phyloP scores from a whole-genome alignment of 2,113 vertebrate genomes.

The Proterorhinus semilunaris region DNA sequence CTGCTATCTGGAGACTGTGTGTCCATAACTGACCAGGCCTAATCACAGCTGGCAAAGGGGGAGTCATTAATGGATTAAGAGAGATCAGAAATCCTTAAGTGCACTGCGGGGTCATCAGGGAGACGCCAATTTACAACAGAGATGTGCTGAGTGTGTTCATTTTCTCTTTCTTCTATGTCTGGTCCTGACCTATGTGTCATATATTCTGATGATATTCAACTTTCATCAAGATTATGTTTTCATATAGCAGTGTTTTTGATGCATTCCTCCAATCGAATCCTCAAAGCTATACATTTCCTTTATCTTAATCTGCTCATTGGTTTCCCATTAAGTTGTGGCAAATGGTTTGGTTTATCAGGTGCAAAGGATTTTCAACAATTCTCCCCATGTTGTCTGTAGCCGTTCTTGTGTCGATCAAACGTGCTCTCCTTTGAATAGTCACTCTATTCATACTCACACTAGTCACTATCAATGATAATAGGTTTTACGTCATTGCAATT shows the following conservation, averaged over 20 bases:
- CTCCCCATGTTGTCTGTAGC: background rate
- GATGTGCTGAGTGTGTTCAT: constrained; percentile 32
- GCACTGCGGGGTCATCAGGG: constrained; percentile 50
- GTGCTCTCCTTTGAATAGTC: background rate
- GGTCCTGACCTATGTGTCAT: background rate
- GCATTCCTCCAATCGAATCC: background rate
- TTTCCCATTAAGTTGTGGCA: background rate
- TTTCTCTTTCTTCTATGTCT: constrained; percentile 13
- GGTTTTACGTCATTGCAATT: background rate
- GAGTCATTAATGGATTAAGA: constrained; percentile 65
- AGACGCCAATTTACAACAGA: constrained; percentile 63
- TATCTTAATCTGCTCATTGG: background rate
- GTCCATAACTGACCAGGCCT: constrained; percentile 54
- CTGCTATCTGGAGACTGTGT: constrained; percentile 45
- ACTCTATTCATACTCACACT: too few species aligned
- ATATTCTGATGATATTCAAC: background rate
- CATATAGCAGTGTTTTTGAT: background rate
- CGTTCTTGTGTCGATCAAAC: background rate
- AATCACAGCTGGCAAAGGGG: constrained; percentile 58
- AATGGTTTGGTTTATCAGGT: background rate
- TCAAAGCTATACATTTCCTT: background rate
- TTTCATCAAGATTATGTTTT: background rate
- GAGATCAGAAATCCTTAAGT: constrained; percentile 65
- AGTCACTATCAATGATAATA: background rate
- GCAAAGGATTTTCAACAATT: background rate